Conservation (phyloP, 2,888 invertebrate species). For the Tholera decimalis region DNA sequence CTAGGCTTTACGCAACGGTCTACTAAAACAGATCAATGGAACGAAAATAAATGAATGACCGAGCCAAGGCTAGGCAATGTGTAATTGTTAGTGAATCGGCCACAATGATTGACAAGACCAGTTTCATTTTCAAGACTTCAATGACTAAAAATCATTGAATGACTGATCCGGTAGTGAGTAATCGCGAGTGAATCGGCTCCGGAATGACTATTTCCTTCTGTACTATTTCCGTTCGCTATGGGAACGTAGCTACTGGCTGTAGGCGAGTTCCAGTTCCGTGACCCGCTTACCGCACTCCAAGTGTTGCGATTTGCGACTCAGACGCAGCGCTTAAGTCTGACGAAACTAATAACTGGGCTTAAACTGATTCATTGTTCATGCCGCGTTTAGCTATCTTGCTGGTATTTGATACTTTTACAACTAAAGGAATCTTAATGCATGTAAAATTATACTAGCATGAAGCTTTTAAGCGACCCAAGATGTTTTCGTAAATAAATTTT, state of each 20-base stretch:
- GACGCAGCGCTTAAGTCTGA: constrained; percentile 60
- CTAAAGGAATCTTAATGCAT: constrained; percentile 7
- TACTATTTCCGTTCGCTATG: constrained; percentile 77
- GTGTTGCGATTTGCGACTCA: constrained; percentile 69
- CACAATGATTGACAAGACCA: constrained; percentile 33
- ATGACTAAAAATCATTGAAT: constrained; percentile 66
- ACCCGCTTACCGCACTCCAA: constrained; percentile 75
- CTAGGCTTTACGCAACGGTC: constrained; percentile 18
- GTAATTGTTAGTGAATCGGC: constrained; percentile 38
- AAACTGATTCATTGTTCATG: constrained; percentile 59
- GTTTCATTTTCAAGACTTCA: constrained; percentile 45
- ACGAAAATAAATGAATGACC: constrained; percentile 49
- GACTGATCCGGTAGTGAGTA: constrained; percentile 73
- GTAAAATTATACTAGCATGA: constrained; percentile 8
- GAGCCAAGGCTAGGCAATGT: constrained; percentile 40
- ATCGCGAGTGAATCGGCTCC: constrained; percentile 68
- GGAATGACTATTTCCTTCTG: constrained; percentile 76
- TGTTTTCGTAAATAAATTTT: constrained; percentile 45
- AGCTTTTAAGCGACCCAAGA: constrained; percentile 1
- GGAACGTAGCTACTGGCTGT: constrained; percentile 74
- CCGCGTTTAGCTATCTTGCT: constrained; percentile 22
- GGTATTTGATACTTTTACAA: not conserved
- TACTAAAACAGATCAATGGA: constrained; percentile 48
- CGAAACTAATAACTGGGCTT: constrained; percentile 63
- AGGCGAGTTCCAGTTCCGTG: constrained; percentile 81